phyloP scores from a whole-genome alignment of 1,140 invertebrate species.

The Portunus trituberculatus region DNA sequence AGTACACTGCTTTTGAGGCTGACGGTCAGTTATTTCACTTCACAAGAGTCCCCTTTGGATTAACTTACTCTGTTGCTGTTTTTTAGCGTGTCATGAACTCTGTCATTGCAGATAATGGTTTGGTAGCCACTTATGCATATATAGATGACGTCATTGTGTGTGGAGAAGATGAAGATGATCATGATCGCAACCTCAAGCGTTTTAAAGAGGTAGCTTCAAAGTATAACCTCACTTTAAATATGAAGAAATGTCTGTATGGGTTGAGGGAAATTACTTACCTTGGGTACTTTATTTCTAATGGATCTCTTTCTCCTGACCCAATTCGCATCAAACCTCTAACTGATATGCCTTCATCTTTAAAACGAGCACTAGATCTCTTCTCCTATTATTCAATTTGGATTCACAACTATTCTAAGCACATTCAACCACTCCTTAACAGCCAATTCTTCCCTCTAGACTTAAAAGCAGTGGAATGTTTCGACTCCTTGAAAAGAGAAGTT shows the following conservation, averaged over 20 bases:
- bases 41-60: background rate
- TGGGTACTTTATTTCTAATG: too few relatives aligned
- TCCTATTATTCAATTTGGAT: slow-evolving; percentile 39
- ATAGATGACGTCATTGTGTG: background rate
- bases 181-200: background rate
- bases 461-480: background rate
- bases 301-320: background rate
- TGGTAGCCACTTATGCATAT: background rate
- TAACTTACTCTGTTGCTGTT: background rate
- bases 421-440: background rate
- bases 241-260: background rate
- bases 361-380: background rate
- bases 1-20: slow-evolving; percentile 58
- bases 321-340: background rate
- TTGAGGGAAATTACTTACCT: background rate
- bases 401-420: background rate
- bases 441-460: background rate
- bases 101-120: background rate
- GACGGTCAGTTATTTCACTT: background rate
- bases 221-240: background rate
- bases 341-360: background rate
- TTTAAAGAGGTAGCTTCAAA: too few relatives aligned
- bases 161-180: background rate
- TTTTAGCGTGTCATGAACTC: background rate
- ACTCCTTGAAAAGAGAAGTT: background rate